Evolutionary conservation across 23 tunicate genomes (phyloP).

Genomic region (Botrylloides violaceus): DNA sequence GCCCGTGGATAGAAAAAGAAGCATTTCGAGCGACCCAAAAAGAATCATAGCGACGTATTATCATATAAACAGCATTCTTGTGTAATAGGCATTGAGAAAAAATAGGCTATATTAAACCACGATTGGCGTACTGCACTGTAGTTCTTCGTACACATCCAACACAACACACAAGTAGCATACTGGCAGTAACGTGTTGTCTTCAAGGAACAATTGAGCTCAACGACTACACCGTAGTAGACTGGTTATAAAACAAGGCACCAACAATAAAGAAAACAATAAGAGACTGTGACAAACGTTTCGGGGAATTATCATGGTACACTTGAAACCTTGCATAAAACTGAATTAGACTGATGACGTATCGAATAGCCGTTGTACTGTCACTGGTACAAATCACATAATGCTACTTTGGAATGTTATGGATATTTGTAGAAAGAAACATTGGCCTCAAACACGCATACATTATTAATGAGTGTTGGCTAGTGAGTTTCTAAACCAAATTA

Average conservation of each 20-base stretch:
- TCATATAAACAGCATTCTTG: neutral
- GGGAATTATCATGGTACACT: too few species aligned
- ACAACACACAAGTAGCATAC: neutral
- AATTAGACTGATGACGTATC: too few species aligned
- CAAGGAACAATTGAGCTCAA: too few species aligned
- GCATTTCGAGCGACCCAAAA: neutral
- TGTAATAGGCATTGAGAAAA: neutral
- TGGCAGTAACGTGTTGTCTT: neutral
- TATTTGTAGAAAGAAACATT: too few species aligned
- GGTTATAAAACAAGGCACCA: slow-evolving; percentile 1
- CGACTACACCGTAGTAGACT: neutral
- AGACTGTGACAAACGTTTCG: too few species aligned
- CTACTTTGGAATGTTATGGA: too few species aligned
- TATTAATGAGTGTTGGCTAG: too few species aligned
- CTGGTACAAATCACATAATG: too few species aligned
- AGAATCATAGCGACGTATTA: neutral
- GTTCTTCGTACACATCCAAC: neutral
- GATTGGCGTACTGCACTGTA: neutral
- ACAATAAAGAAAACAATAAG: neutral
- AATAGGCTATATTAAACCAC: neutral
- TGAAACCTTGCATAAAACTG: too few species aligned
- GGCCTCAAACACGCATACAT: too few species aligned
- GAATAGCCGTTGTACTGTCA: too few species aligned
- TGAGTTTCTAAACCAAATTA: too few species aligned
- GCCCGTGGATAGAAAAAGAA: slow-evolving; percentile 1